Conservation (phyloP, 1,140 invertebrate genomes). For the Eurosta solidaginis region DNA sequence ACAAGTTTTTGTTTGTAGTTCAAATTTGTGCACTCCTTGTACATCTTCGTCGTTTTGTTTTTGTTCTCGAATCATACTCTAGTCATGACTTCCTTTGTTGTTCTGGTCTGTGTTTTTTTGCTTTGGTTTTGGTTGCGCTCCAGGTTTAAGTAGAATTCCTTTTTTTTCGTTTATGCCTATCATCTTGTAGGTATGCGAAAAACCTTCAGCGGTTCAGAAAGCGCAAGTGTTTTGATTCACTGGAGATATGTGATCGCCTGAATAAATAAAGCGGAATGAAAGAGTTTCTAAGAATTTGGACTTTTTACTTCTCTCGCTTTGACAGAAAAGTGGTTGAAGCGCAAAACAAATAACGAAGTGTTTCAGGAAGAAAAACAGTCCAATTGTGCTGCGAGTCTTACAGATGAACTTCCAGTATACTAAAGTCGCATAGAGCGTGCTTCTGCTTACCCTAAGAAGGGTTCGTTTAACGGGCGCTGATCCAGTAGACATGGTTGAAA, state of each 20-base stretch:
- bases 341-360: too few relatives aligned
- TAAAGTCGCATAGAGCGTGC: too few relatives aligned
- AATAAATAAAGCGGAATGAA: background rate
- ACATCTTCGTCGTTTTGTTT: background rate
- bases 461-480: too few relatives aligned
- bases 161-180: too few relatives aligned
- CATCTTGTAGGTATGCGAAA: too few relatives aligned
- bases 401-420: too few relatives aligned
- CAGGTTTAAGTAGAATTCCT: background rate
- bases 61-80: background rate
- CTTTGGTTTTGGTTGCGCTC: background rate
- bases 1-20: constrained; percentile 12
- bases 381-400: too few relatives aligned
- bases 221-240: background rate
- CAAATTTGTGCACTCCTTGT: background rate
- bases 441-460: too few relatives aligned
- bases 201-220: constrained; percentile 7
- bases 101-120: background rate
- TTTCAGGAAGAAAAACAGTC: too few relatives aligned
- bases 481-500: too few relatives aligned
- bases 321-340: too few relatives aligned
- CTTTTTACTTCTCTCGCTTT: too few relatives aligned
- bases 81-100: background rate
- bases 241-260: background rate
- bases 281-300: background rate